Percentiles rank a stretch among this genome's conserved stretches.
phyloP scores from a whole-genome alignment of 1,140 invertebrate species.

The Amyelois transitella region DNA sequence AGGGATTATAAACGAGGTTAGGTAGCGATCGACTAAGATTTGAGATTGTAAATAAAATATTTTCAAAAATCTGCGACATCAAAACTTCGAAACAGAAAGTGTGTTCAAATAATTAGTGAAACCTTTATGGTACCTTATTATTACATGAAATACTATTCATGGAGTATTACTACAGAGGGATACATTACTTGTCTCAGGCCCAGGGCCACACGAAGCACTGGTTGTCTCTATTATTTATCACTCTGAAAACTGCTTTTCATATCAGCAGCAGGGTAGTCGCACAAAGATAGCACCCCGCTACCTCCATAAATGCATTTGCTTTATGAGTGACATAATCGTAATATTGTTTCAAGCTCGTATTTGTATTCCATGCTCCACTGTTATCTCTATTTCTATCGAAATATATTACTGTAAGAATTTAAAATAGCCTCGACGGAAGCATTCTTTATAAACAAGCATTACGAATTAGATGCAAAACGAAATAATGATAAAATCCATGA shows the following conservation, averaged over 20 bases:
- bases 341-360: slow-evolving; percentile 48
- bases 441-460: too few species aligned
- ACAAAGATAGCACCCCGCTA: slow-evolving; percentile 55
- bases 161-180: slow-evolving; percentile 24
- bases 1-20: slow-evolving; percentile 20
- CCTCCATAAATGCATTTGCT: slow-evolving; percentile 57
- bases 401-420: too few species aligned
- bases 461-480: too few species aligned
- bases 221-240: slow-evolving; percentile 58
- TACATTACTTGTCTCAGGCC: slow-evolving; percentile 32
- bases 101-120: background rate
- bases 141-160: background rate
- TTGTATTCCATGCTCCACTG: slow-evolving; percentile 36
- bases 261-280: slow-evolving; percentile 55
- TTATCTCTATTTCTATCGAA: too few species aligned
- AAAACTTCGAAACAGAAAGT: background rate
- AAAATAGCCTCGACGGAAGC: too few species aligned
- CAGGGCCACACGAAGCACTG: slow-evolving; percentile 22
- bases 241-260: slow-evolving; percentile 64
- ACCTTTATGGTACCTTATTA: background rate
- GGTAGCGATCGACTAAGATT: slow-evolving; percentile 13
- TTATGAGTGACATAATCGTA: slow-evolving; percentile 60
- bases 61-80: background rate
- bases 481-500: too few species aligned
- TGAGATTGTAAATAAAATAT: background rate